These are phyloP conservation scores for Proisotoma minuta DNA, from an alignment of 2,888 invertebrate genomes.

Conservation along the genomic window DNA sequence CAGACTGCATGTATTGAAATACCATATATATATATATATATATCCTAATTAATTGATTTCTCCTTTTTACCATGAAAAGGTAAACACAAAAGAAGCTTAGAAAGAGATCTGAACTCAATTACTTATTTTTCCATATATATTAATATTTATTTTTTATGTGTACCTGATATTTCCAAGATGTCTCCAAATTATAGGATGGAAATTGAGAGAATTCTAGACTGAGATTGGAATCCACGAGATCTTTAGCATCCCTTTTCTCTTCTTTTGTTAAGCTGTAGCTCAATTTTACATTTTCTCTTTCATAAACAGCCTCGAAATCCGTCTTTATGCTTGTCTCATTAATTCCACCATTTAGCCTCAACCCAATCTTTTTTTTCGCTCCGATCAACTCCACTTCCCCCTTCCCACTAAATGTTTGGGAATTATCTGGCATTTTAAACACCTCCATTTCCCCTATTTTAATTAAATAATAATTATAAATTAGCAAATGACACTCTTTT, in stretches of 20 bases:
- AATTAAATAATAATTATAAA: no score
- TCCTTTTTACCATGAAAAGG: no score
- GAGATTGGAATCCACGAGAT: constrained; percentile 48
- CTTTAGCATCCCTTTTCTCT: background rate
- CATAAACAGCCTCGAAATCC: constrained; percentile 16
- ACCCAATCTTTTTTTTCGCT: constrained; percentile 4
- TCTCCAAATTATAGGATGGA: constrained; percentile 66
- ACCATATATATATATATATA: no score
- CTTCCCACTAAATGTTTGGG: no score
- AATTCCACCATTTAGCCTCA: constrained; percentile 22
- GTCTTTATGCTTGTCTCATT: constrained; percentile 27
- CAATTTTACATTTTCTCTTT: constrained; percentile 26
- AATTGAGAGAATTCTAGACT: constrained; percentile 71
- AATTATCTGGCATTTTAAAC: no score
- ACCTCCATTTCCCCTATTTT: no score
- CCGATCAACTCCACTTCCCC: constrained; percentile 20
- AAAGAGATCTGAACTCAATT: no score
- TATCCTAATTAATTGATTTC: no score
- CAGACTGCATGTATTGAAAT: no score
- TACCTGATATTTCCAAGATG: constrained; percentile 62
- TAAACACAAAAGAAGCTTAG: no score
- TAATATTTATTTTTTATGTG: background rate
- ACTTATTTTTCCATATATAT: background rate
- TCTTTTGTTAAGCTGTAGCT: background rate
- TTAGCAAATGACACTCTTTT: background rate